These are phyloP conservation scores for Drosophila helvetica DNA, from an alignment of 2,888 invertebrate species.

Conservation along the genomic window DNA sequence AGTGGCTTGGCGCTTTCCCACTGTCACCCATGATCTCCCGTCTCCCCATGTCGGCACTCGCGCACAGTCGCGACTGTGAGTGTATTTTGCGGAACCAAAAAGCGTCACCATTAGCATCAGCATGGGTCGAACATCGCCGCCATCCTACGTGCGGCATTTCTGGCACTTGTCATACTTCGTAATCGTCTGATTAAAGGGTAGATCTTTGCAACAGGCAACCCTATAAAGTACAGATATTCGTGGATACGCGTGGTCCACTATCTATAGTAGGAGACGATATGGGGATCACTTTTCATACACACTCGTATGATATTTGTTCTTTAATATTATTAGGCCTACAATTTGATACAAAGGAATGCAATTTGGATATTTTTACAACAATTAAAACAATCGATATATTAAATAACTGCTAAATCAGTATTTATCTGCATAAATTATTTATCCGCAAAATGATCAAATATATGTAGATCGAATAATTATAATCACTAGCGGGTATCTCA, in stretches of 20 bases:
- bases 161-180: constrained; percentile 29
- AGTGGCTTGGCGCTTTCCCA: constrained; percentile 67
- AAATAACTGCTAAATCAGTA: background rate
- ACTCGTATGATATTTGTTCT: too few species aligned
- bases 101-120: constrained; percentile 50
- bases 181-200: background rate
- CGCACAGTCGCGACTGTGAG: constrained; percentile 53
- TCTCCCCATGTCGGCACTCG: constrained; percentile 3
- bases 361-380: too few species aligned
- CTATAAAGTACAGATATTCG: background rate
- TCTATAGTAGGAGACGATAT: too few species aligned
- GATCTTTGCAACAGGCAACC: background rate
- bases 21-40: background rate
- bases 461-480: background rate
- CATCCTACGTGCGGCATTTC: constrained; percentile 42
- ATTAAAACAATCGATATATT: too few species aligned
- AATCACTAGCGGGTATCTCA: background rate
- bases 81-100: constrained; percentile 72
- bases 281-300: too few species aligned
- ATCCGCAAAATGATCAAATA: too few species aligned
- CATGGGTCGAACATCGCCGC: constrained; percentile 10
- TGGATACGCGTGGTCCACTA: too few species aligned
- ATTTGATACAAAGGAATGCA: too few species aligned
- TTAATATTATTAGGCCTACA: too few species aligned
- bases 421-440: background rate